Conservation (phyloP, 2,888 invertebrate species). For the Omphaloscelis lunosa region DNA sequence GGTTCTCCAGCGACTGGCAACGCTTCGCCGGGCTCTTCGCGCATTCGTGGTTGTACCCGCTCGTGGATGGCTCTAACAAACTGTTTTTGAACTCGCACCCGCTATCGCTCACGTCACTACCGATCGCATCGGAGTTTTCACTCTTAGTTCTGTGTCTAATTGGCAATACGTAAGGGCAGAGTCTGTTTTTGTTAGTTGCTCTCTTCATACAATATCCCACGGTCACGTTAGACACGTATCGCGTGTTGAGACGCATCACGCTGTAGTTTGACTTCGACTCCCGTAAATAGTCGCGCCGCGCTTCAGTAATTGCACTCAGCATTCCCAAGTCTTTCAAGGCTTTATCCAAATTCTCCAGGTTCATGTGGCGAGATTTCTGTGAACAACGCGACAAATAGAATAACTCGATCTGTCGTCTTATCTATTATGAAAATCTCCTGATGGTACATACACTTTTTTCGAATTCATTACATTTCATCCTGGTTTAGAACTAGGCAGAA, state of each 20-base stretch:
- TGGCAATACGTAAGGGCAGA: conserved; percentile 91
- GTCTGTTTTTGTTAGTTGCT: conserved; percentile 89
- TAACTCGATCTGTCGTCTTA: conserved; percentile 62
- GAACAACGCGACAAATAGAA: conserved; percentile 79
- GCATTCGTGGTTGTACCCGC: conserved; percentile 78
- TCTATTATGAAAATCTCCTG: conserved; percentile 41
- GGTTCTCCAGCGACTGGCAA: conserved; percentile 92
- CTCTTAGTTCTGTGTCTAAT: conserved; percentile 91
- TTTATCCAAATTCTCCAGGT: conserved; percentile 90
- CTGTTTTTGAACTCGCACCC: conserved; percentile 80
- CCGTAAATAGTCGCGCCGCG: conserved; percentile 90
- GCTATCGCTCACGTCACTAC: conserved; percentile 81
- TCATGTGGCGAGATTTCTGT: conserved; percentile 87
- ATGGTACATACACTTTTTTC: conserved; percentile 80
- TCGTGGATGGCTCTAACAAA: conserved; percentile 85
- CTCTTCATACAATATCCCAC: conserved; percentile 91
- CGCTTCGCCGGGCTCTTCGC: conserved; percentile 88
- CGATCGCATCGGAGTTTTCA: conserved; percentile 91
- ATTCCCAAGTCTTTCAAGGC: conserved; percentile 91
- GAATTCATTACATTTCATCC: conserved; percentile 86
- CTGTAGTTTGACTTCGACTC: conserved; percentile 88
- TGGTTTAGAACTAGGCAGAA: conserved; percentile 74
- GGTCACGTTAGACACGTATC: conserved; percentile 92
- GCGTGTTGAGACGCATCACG: conserved; percentile 90
- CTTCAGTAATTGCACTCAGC: conserved; percentile 91